phyloP scores from a whole-genome alignment of 2,113 vertebrate species.

The Chionis minor region DNA sequence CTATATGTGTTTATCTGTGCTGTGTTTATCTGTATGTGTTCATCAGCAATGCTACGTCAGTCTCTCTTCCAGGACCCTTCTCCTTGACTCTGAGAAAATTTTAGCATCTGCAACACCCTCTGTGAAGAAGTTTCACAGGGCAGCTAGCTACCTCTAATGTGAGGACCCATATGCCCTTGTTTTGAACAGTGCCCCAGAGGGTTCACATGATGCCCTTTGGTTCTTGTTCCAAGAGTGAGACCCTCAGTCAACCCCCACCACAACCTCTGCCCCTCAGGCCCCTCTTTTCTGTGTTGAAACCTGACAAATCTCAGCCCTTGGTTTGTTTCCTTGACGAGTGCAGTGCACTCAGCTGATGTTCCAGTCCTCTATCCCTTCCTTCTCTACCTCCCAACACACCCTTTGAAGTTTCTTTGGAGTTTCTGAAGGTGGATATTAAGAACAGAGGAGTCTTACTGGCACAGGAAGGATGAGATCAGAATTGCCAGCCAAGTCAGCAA shows the following conservation, averaged over 20 bases:
- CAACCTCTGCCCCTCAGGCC: not conserved
- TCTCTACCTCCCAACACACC: not conserved
- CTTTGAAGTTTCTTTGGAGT: not conserved
- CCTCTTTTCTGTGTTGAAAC: not conserved
- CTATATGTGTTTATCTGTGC: not conserved
- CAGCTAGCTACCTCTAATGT: not conserved
- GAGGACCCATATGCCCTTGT: not conserved
- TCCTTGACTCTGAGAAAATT: not conserved
- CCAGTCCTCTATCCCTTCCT: not conserved
- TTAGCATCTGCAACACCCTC: not conserved
- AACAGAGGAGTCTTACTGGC: constrained; percentile 78
- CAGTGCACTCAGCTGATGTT: not conserved
- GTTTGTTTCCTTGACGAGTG: not conserved
- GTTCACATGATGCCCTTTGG: not conserved
- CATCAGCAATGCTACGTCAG: not conserved
- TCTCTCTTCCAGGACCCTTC: not conserved
- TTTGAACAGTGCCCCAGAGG: not conserved
- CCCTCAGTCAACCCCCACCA: not conserved
- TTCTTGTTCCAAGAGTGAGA: not conserved
- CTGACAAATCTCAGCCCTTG: not conserved
- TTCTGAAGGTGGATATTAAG: not conserved
- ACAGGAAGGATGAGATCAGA: constrained; percentile 89
- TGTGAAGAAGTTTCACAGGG: not conserved
- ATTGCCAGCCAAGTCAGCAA: constrained; percentile 91
- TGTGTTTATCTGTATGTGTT: not conserved